Conservation (phyloP, 2,113 vertebrate species). For the Hymenochirus boettgeri region DNA sequence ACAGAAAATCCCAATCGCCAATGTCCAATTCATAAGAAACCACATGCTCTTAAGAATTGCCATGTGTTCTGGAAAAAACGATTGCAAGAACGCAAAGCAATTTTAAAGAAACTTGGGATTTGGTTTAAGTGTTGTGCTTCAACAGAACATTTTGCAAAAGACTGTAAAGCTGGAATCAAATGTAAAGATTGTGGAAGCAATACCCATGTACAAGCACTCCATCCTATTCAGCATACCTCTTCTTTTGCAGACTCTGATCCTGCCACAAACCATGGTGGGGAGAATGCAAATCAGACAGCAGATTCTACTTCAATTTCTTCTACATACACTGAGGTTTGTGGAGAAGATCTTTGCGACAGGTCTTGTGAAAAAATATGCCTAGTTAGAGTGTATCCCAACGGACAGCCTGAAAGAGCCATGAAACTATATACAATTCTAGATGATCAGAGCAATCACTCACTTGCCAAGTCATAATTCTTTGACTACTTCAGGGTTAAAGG, state of each 20-base stretch:
- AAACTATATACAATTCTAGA: neutral
- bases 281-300: neutral
- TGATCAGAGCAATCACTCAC: constrained; percentile 3
- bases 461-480: constrained; percentile 13
- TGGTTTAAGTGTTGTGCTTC: neutral
- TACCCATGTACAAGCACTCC: neutral
- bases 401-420: neutral
- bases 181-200: neutral
- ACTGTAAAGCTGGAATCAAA: neutral
- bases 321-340: neutral
- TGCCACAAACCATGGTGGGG: neutral
- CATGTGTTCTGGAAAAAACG: constrained; percentile 5
- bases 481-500: constrained; percentile 5
- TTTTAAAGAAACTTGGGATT: neutral
- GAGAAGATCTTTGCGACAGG: neutral
- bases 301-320: neutral
- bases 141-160: neutral
- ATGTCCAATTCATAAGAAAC: constrained; percentile 7
- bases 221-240: neutral
- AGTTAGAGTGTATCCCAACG: neutral
- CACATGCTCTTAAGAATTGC: constrained; percentile 12
- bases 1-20: constrained; percentile 9
- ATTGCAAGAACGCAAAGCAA: neutral
- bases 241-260: neutral
- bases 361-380: constrained; percentile 6